These are phyloP conservation scores for Hippoglossus stenolepis DNA, from an alignment of 2,113 vertebrate genomes.

Conservation along the genomic window DNA sequence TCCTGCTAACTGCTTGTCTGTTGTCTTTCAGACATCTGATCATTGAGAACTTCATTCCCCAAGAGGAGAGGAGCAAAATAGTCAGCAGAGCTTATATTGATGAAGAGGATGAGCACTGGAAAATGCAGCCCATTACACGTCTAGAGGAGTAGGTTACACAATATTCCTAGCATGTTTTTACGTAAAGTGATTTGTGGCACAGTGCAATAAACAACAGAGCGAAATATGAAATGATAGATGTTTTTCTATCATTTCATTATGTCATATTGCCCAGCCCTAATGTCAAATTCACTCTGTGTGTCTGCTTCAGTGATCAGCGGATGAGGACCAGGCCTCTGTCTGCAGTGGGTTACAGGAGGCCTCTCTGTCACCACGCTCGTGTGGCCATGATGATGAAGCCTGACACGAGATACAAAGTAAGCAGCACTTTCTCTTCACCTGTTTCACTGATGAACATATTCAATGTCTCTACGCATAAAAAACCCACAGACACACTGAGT, in stretches of 20 bases:
- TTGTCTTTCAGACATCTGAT: slow-evolving; percentile 88
- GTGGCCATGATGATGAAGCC: slow-evolving; percentile 88
- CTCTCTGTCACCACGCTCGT: slow-evolving; percentile 89
- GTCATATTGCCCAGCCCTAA: neutral
- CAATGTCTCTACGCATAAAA: neutral
- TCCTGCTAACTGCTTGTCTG: neutral
- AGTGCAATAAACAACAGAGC: neutral
- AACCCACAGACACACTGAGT: neutral
- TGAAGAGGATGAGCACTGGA: slow-evolving; percentile 96
- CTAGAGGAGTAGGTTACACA: neutral
- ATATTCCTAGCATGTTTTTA: neutral
- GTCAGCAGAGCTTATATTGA: slow-evolving; percentile 91
- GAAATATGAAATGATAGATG: neutral
- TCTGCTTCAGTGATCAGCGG: slow-evolving; percentile 88
- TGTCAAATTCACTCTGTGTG: neutral
- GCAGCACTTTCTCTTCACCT: slow-evolving; percentile 33
- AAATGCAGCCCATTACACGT: slow-evolving; percentile 82
- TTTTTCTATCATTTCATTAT: neutral
- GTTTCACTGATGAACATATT: no score
- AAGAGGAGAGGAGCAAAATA: slow-evolving; percentile 96
- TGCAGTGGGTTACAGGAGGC: slow-evolving; percentile 92
- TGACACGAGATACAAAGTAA: slow-evolving; percentile 91
- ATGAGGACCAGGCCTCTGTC: slow-evolving; percentile 95
- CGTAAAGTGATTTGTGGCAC: neutral
- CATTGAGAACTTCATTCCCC: slow-evolving; percentile 97